Base-by-base conservation (phyloP, 2,113 vertebrate species). In the Hyperopisus bebe region DNA sequence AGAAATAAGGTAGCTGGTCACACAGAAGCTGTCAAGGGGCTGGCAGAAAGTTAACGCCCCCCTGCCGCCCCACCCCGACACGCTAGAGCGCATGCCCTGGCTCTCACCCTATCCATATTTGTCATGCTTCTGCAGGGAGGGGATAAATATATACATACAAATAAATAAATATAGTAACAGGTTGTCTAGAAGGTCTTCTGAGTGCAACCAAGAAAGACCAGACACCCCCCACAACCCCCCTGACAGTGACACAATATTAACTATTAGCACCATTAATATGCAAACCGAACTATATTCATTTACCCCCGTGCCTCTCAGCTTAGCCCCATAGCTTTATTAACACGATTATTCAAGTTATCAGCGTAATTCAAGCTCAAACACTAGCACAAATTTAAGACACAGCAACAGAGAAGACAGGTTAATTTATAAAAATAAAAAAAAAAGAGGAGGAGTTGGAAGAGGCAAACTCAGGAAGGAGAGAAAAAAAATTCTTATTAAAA, bases 21-120 rank as follows among this genome's bases (percentile, higher is more conserved):
- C 74, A 77, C 70, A 17, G 27, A 74, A 15, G 70, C 27, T 74
- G 70, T 74, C 13, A 35, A 35, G 8, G 13, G 1, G 15, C 70
- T 17, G 70, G 35, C 11, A 31, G 31, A n/a, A 66, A 27, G 70
- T 15, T 24, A 74, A 31, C 11, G 9, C 8, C 24, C 92, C 91
- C 53, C 89, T 92, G 90, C 84, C 85, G 3, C 83, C 10, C 21
- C 42, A 9, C 42, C 93, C 5, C 70, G 92, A 94, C 90, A 89
- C 17, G 13, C 55, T 91, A 90, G 89, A 89, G 87, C 85, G 83
- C 83, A 48, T 53, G 47, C 47, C 85, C 85, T 39, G 27, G 3
- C 50, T 6, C 89, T 88, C 86, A 86, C 86, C 89, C 19, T 94
- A 92, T 44, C 95, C 94, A 93, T 95, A 95, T 95, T 94, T 94